Conservation (phyloP, 37 sponge, comb jelly and placozoan species). For the Crambe crambe region DNA sequence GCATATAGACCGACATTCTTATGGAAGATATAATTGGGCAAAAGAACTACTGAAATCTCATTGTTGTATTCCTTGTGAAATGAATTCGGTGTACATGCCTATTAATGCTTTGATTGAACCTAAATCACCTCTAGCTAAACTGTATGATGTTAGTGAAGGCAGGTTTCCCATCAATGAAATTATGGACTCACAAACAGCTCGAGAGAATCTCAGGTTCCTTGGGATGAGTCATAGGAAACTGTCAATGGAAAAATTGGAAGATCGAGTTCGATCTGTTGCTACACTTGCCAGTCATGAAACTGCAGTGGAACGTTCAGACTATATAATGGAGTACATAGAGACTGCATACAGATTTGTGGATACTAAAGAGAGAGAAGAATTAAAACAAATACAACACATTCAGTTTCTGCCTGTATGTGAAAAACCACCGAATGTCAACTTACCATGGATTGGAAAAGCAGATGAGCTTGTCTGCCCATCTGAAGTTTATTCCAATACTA, state of each 20-base stretch:
- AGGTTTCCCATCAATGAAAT: slow-evolving; percentile 47
- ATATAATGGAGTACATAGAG: slow-evolving; percentile 20
- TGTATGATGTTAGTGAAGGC: slow-evolving; percentile 42
- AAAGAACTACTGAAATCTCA: slow-evolving; percentile 10
- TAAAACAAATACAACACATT: slow-evolving; percentile 29
- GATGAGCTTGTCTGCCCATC: slow-evolving; percentile 6
- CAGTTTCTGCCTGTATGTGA: slow-evolving; percentile 27
- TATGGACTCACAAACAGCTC: background rate
- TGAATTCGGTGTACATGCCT: background rate
- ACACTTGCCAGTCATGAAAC: too few relatives aligned
- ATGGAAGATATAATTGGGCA: slow-evolving; percentile 29
- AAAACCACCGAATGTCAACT: slow-evolving; percentile 10
- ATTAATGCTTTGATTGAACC: slow-evolving; percentile 40
- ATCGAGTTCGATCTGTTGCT: slow-evolving; percentile 48
- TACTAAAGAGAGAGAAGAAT: too few relatives aligned
- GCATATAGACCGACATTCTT: background rate
- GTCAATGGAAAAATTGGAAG: slow-evolving; percentile 18
- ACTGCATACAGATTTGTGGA: too few relatives aligned
- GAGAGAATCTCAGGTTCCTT: slow-evolving; percentile 4
- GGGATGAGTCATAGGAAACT: slow-evolving; percentile 51
- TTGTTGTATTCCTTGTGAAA: slow-evolving; percentile 31
- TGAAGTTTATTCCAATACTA: background rate
- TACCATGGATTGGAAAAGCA: slow-evolving; percentile 47
- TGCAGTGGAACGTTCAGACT: slow-evolving; percentile 26
- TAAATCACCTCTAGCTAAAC: background rate